A percentile compares a stretch with the other conserved stretches of the same genome.
Evolutionary conservation across 2,888 invertebrate species (phyloP).

Genomic region (Eristalinus aeneus): DNA sequence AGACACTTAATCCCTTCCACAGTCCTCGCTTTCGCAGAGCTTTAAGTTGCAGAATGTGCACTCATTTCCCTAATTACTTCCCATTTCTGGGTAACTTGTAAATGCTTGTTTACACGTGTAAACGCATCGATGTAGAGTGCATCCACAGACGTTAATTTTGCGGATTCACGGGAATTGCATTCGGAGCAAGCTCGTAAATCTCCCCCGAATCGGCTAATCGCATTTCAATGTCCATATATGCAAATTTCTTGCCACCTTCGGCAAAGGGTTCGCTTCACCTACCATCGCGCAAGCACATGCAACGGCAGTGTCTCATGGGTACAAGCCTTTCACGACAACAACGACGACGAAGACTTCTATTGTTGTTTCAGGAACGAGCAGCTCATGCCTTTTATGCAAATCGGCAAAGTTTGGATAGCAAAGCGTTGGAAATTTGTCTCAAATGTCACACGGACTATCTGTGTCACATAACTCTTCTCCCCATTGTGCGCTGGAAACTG

Average conservation of each 20-base stretch:
- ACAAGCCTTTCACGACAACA: conserved; percentile 28
- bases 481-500: conserved; percentile 40
- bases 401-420: conserved; percentile 61
- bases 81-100: background rate
- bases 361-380: conserved; percentile 54
- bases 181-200: conserved; percentile 63
- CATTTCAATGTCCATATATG: conserved; percentile 70
- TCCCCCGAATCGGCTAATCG: conserved; percentile 68
- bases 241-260: conserved; percentile 67
- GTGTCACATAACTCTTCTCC: conserved; percentile 61
- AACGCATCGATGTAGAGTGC: background rate
- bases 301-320: conserved; percentile 7
- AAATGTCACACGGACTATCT: conserved; percentile 61
- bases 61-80: background rate
- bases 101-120: background rate
- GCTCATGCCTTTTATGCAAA: conserved; percentile 66
- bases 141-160: conserved; percentile 21
- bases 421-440: conserved; percentile 69
- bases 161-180: conserved; percentile 43
- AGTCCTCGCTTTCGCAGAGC: background rate
- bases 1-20: background rate
- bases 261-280: conserved; percentile 44
- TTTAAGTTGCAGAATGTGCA: background rate
- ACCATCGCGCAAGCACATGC: background rate
- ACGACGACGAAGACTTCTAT: conserved; percentile 39